These are phyloP conservation scores for Stenichneumon culpator DNA, from an alignment of 2,888 invertebrate species.

Conservation along the genomic window DNA sequence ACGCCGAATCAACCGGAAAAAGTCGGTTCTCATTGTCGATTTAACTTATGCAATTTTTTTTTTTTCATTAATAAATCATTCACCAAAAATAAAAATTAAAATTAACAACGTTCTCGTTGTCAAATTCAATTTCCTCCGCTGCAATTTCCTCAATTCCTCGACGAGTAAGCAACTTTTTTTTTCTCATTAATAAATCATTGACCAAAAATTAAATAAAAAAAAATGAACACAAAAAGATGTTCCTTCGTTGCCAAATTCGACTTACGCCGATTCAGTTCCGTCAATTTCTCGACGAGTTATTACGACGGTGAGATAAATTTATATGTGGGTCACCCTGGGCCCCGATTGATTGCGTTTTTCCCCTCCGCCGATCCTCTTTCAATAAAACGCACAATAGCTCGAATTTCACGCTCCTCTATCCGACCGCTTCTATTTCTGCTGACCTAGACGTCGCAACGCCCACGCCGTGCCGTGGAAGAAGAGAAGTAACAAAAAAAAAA, in stretches of 20 bases:
- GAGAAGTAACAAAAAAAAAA: background rate
- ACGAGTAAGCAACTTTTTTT: conserved; percentile 10
- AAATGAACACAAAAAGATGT: background rate
- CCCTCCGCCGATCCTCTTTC: background rate
- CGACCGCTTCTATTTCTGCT: conserved; percentile 38
- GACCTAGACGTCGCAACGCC: conserved; percentile 9
- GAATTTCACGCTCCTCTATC: conserved; percentile 35
- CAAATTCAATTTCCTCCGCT: background rate
- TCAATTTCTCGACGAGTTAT: background rate
- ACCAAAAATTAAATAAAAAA: conserved; percentile 52
- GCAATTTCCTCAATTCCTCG: no score
- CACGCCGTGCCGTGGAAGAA: background rate
- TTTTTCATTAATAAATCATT: conserved; percentile 55
- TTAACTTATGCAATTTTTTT: conserved; percentile 63
- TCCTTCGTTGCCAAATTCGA: background rate
- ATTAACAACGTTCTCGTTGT: background rate
- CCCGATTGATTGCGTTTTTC: background rate
- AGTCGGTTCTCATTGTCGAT: conserved; percentile 59
- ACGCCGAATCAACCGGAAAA: conserved; percentile 54
- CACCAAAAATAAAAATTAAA: conserved; percentile 58
- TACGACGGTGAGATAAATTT: background rate
- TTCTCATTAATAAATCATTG: conserved; percentile 55
- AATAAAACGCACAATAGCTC: conserved; percentile 25
- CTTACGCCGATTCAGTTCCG: background rate
- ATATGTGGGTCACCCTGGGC: background rate